These are phyloP conservation scores for Dryobates pubescens DNA, from an alignment of 2,797 vertebrate species.

Conservation along the genomic window DNA sequence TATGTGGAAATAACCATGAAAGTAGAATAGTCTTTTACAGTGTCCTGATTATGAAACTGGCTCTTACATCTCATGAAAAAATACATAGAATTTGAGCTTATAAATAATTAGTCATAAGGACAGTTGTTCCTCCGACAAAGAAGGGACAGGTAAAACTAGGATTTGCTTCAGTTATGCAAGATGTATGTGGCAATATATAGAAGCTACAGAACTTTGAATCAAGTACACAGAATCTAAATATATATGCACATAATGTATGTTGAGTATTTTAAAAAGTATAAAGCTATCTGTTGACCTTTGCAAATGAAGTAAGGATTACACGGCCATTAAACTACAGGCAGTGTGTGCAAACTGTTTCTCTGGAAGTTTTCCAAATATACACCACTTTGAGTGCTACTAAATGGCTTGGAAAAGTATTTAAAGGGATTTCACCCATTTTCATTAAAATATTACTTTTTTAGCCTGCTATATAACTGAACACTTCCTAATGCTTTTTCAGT, in stretches of 20 bases:
- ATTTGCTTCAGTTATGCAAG: background rate
- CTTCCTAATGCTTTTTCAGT: background rate
- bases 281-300: conserved; percentile 25
- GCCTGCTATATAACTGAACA: background rate
- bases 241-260: background rate
- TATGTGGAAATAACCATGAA: background rate
- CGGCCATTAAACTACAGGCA: background rate
- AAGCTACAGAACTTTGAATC: background rate
- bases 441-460: background rate
- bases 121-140: background rate
- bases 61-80: background rate
- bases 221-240: background rate
- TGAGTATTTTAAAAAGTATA: background rate
- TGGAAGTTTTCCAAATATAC: conserved; percentile 3
- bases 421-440: background rate
- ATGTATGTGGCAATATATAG: background rate
- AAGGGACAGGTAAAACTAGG: background rate
- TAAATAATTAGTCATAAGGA: background rate
- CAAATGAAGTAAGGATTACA: conserved; percentile 26
- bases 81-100: background rate
- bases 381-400: background rate
- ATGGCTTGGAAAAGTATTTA: background rate
- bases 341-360: background rate
- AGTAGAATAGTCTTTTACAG: background rate
- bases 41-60: background rate